Evolutionary conservation across 2,888 invertebrate genomes (phyloP).

Genomic region (Agrotis segetum): DNA sequence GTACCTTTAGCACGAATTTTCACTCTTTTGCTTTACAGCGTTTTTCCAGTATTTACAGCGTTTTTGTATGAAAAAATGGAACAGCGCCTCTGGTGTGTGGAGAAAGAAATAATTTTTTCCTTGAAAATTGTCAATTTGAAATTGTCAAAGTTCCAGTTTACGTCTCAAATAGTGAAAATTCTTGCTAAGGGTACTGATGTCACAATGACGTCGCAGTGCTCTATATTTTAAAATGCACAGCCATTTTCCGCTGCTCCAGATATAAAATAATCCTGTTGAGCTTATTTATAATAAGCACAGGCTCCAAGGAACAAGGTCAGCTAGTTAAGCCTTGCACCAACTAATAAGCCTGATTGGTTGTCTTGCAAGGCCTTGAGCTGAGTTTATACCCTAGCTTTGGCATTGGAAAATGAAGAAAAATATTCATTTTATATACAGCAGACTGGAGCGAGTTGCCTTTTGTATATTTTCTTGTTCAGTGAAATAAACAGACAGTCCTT

Average conservation of each 20-base stretch:
- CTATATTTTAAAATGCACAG: neutral
- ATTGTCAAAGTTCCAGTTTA: too few species aligned
- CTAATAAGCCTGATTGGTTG: constrained; percentile 2
- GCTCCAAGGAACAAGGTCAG: neutral
- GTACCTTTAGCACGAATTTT: too few species aligned
- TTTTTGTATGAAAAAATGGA: too few species aligned
- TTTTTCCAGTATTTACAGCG: too few species aligned
- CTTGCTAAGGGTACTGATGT: too few species aligned
- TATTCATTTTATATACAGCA: neutral
- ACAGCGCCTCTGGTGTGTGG: too few species aligned
- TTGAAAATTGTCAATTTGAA: too few species aligned
- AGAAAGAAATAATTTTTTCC: too few species aligned
- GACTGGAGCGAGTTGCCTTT: neutral
- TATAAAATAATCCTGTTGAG: neutral
- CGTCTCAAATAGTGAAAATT: too few species aligned
- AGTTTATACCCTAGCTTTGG: neutral
- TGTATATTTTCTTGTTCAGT: neutral
- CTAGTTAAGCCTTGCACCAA: constrained; percentile 9
- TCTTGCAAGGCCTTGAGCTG: neutral
- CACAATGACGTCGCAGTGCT: neutral
- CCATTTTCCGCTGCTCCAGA: neutral
- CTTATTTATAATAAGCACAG: constrained; percentile 13
- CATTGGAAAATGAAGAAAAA: constrained; percentile 7
- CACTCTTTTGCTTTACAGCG: too few species aligned
- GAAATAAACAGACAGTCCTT: neutral